Evolutionary conservation across 2,797 vertebrate genomes (phyloP).

Genomic region (Malurus splendens): DNA sequence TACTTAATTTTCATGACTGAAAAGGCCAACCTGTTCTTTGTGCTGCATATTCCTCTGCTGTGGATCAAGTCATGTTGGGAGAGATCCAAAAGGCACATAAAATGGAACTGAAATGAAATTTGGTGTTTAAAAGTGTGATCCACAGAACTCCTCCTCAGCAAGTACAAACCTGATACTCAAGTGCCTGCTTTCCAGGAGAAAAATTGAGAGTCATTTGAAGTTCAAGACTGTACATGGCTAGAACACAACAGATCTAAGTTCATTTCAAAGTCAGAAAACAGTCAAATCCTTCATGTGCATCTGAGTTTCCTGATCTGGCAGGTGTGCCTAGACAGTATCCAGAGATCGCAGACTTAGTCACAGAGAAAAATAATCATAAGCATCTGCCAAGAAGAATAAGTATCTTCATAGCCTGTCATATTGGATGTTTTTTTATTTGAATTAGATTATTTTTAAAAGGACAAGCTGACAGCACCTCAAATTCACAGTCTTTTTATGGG

Average conservation of each 20-base stretch:
- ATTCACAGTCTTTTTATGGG: neutral
- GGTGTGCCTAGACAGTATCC: constrained; percentile 29
- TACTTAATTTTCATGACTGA: neutral
- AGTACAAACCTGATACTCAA: neutral
- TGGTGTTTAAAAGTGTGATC: neutral
- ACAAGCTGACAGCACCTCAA: constrained; percentile 17
- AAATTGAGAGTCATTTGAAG: neutral
- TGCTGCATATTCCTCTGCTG: neutral
- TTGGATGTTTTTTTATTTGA: neutral
- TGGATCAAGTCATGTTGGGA: neutral
- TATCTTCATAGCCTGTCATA: neutral
- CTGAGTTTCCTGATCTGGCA: neutral
- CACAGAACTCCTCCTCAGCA: neutral
- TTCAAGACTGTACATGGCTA: neutral
- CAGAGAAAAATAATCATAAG: constrained; percentile 18
- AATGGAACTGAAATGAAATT: neutral
- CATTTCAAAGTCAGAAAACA: neutral
- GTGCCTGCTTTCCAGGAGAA: neutral
- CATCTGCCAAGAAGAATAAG: constrained; percentile 14
- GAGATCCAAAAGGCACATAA: neutral
- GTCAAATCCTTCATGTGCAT: neutral
- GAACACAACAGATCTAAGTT: neutral
- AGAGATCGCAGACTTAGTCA: neutral
- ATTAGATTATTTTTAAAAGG: neutral
- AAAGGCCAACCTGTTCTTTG: neutral